Percentiles rank a stretch among this genome's conserved stretches.
These are phyloP conservation scores for Cheilosia scutellata DNA, from an alignment of 2,888 invertebrate genomes.

Conservation along the genomic window DNA sequence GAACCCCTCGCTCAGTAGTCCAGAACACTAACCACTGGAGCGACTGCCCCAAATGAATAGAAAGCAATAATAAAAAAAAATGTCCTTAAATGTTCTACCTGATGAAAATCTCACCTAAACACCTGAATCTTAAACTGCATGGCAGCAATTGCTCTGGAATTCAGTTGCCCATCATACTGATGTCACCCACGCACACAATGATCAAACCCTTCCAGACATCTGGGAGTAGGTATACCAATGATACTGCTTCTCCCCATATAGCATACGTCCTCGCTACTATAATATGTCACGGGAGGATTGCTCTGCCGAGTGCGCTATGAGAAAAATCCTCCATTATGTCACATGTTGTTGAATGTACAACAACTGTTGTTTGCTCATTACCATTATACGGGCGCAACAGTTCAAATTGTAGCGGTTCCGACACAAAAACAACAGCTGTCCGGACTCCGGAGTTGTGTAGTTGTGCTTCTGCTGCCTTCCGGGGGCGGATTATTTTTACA, in stretches of 20 bases:
- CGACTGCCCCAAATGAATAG: no score
- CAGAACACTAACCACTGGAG: no score
- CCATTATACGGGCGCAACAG: conserved; percentile 71
- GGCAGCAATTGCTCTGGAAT: no score
- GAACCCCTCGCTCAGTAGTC: no score
- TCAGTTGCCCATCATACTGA: no score
- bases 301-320: conserved; percentile 31
- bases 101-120: no score
- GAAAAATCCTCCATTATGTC: conserved; percentile 65
- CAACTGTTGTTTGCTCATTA: conserved; percentile 72
- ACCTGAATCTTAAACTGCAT: no score
- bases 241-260: neutral
- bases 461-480: conserved; percentile 41
- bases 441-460: neutral
- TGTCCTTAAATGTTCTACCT: no score
- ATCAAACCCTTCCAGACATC: conserved; percentile 56
- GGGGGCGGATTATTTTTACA: conserved; percentile 56
- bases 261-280: neutral
- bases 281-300: conserved; percentile 44
- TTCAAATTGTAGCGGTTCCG: conserved; percentile 35
- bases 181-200: conserved; percentile 48
- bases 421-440: conserved; percentile 55
- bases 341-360: conserved; percentile 61
- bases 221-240: conserved; percentile 16
- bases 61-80: no score